phyloP scores from a whole-genome alignment of 2,113 vertebrate species.

The Eclectus roratus region DNA sequence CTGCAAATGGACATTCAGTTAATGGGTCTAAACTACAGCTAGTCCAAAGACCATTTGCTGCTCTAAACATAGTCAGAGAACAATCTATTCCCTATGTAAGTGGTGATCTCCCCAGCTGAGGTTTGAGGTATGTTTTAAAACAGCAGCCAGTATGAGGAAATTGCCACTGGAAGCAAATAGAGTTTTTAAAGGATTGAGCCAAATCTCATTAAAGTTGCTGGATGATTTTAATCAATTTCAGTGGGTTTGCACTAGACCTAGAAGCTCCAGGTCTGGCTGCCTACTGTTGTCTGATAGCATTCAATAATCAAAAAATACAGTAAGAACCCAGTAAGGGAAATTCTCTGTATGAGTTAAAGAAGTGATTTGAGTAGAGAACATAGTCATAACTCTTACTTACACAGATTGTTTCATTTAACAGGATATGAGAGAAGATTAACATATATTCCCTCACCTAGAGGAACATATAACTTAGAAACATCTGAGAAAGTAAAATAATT shows the following conservation, averaged over 20 bases:
- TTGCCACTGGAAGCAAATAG: not conserved
- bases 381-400: not conserved
- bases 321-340: not conserved
- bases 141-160: not conserved
- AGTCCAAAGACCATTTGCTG: not conserved
- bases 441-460: not conserved
- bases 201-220: not conserved
- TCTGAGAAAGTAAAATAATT: conserved; percentile 38
- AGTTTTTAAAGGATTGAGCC: not conserved
- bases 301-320: not conserved
- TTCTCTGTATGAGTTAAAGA: conserved; percentile 23
- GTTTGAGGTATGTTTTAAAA: not conserved
- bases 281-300: not conserved
- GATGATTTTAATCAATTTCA: not conserved
- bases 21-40: not conserved
- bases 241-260: not conserved
- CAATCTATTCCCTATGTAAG: not conserved
- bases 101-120: not conserved
- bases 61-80: not conserved
- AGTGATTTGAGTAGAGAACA: not conserved
- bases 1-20: not conserved
- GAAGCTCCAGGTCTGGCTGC: not conserved
- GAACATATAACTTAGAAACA: conserved; percentile 13
- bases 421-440: conserved; percentile 41
- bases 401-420: conserved; percentile 49